Evolutionary conservation across 2,888 invertebrate genomes (phyloP).

Genomic region (Macrosiphum euphorbiae): DNA sequence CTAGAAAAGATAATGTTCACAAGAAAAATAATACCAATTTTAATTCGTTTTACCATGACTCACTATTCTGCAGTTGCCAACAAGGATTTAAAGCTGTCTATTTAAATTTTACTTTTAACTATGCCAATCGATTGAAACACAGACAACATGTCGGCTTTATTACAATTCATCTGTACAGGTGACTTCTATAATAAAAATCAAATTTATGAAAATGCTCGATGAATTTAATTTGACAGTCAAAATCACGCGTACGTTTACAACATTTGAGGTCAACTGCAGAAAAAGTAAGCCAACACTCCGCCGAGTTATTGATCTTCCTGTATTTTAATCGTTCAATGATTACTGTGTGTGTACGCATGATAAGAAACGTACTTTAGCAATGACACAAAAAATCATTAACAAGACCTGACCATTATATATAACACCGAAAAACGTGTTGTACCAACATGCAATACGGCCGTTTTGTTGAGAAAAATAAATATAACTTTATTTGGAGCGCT

Average conservation of each 20-base stretch:
- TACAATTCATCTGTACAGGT: not conserved
- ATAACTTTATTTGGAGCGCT: not conserved
- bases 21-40: constrained; percentile 5
- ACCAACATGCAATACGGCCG: not conserved
- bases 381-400: constrained; percentile 25
- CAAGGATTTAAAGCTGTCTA: not conserved
- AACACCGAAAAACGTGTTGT: not conserved
- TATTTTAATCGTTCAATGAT: constrained; percentile 36
- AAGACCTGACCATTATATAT: not conserved
- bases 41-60: not conserved
- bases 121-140: not conserved
- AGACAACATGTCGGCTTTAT: not conserved
- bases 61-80: not conserved
- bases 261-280: constrained; percentile 35
- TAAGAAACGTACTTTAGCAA: not conserved
- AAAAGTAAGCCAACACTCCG: constrained; percentile 11
- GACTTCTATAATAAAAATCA: not conserved
- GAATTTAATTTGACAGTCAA: not conserved
- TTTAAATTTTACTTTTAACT: not conserved
- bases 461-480: not conserved
- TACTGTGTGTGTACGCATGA: constrained; percentile 20
- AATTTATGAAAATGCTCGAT: not conserved
- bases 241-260: not conserved
- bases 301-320: constrained; percentile 31
- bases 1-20: not conserved